phyloP scores from a whole-genome alignment of 2,888 invertebrate genomes.

The Danaus chrysippus region DNA sequence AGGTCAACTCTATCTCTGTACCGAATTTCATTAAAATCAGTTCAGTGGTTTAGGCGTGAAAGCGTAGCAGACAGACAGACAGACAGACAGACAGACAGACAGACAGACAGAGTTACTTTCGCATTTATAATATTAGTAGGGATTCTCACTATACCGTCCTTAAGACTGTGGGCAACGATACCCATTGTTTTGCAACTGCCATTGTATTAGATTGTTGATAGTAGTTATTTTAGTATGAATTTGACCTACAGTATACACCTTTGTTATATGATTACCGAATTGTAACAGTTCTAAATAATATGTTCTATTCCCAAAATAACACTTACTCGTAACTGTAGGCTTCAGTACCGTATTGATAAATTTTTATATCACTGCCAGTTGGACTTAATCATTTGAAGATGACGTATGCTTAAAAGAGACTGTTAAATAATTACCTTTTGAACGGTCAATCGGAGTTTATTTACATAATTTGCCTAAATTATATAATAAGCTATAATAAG shows the following conservation, averaged over 20 bases:
- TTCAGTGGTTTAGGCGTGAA: too few relatives aligned
- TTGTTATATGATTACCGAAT: constrained; percentile 20
- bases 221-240: constrained; percentile 44
- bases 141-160: constrained; percentile 35
- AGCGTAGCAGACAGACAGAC: too few relatives aligned
- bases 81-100: too few relatives aligned
- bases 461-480: constrained; percentile 4
- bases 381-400: background rate
- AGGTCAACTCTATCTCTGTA: too few relatives aligned
- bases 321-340: constrained; percentile 8
- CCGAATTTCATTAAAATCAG: too few relatives aligned
- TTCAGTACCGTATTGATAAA: background rate
- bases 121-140: too few relatives aligned
- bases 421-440: background rate
- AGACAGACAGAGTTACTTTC: too few relatives aligned
- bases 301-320: constrained; percentile 11
- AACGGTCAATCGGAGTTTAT: background rate
- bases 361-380: background rate
- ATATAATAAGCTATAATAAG: constrained; percentile 2
- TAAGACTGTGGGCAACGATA: constrained; percentile 51
- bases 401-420: background rate
- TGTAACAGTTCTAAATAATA: constrained; percentile 9
- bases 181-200: constrained; percentile 58
- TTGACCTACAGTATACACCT: constrained; percentile 22
- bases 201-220: constrained; percentile 52